These are phyloP conservation scores for Phymorhynchus buccinoides DNA, from an alignment of 1,140 invertebrate genomes.

Conservation along the genomic window DNA sequence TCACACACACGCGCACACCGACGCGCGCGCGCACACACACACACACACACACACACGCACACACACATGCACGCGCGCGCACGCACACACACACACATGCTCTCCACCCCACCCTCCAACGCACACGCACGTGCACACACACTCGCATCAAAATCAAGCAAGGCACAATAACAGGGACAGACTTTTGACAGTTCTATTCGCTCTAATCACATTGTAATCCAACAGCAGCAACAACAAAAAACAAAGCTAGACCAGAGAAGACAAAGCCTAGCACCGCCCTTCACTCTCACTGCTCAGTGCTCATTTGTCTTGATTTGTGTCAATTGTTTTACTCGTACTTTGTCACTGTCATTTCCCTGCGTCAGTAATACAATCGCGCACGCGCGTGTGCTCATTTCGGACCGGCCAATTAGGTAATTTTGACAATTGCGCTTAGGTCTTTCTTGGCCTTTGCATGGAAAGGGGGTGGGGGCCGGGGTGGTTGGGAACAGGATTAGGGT, in stretches of 20 bases:
- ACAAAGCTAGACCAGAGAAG: not conserved
- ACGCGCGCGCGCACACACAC: constrained; percentile 14
- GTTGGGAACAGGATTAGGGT: not conserved
- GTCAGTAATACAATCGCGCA: not conserved
- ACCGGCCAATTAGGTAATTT: constrained; percentile 3
- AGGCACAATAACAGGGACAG: not conserved
- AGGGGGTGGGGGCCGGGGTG: not conserved
- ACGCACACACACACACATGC: constrained; percentile 11
- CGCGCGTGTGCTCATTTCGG: not conserved
- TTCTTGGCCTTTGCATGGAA: not conserved
- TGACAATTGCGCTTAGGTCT: not conserved
- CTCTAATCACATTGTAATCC: not conserved
- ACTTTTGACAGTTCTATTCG: not conserved
- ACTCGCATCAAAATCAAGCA: not conserved
- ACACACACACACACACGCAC: constrained; percentile 19
- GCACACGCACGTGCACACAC: not conserved
- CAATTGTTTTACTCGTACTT: not conserved
- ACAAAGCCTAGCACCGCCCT: not conserved
- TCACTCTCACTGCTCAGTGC: not conserved
- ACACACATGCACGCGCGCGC: not conserved
- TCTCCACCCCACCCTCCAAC: not conserved
- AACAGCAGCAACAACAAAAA: not conserved
- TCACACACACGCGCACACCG: not conserved
- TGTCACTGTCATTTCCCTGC: not conserved
- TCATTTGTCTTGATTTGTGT: not conserved